Evolutionary conservation across 2,888 invertebrate species (phyloP), one percentile per base, ranked within the genome.

Genomic region (Chrysodeixis includens): DNA sequence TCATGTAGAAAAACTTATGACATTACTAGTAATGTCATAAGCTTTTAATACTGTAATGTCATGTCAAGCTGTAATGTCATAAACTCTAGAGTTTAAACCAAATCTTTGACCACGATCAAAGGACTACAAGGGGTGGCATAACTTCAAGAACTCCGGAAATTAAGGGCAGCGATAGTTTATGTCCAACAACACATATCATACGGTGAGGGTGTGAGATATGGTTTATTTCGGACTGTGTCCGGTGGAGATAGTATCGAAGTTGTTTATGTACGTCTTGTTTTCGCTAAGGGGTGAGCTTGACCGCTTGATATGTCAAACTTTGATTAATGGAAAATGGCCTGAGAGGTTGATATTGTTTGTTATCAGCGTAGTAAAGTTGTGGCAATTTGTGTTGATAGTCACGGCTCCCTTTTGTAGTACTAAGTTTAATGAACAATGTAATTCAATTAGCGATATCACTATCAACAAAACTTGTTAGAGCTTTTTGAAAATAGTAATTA

Each of bases 91-190:
- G n/a, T n/a, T n/a, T n/a, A n/a, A n/a, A 60, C 46, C 10, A 14
- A 35, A 35, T 26, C 16, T 22, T 30, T 30, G 9, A 20, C 0
- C 5, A 22, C 5, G 18, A 63, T 59, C 63, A 56, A 20, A 20
- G 16, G 16, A n/a, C 30, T 32, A 18, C 7, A 10, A 35, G 10
- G 56, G 44, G 30, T 75, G 22, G 40, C 69, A 62, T 61, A 52
- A 53, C 61, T 66, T 49, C 46, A 32, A 18, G 52, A 55, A 54
- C 49, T 61, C 73, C 72, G 72, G 72, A 76, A 71, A 76, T 76
- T 66, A 66, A 62, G 18, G 0, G 46, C 6, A 0, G 26, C 57
- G 32, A 76, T 66, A 14, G 52, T 61, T 58, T 56, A 61, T 56
- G 30, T 16, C 40, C 67, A 30, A 30, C 30, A 44, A 8, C 14